Evolutionary conservation across 1,140 invertebrate species (phyloP).

Genomic region (Lordiphosa collinella): DNA sequence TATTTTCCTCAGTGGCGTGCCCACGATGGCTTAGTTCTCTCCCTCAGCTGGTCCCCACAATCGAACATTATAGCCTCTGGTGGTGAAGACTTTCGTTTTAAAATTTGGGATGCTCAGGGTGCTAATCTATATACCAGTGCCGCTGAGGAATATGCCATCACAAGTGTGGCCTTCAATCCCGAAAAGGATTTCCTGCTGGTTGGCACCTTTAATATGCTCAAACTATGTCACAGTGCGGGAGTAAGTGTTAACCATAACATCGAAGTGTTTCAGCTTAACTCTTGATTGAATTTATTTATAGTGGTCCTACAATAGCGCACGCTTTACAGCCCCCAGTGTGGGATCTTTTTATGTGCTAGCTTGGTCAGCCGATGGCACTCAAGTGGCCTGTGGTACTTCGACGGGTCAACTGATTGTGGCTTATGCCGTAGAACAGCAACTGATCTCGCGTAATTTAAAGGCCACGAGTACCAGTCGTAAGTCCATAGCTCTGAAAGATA

Average conservation of each 20-base stretch:
- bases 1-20: constrained; percentile 91
- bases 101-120: constrained; percentile 96
- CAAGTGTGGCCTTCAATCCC: constrained; percentile 93
- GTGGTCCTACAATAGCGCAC: constrained; percentile 93
- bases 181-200: constrained; percentile 95
- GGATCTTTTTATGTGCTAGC: constrained; percentile 91
- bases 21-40: constrained; percentile 95
- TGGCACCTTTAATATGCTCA: constrained; percentile 94
- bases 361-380: constrained; percentile 98
- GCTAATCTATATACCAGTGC: constrained; percentile 91
- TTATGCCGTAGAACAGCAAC: constrained; percentile 93
- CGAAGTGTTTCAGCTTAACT: background rate
- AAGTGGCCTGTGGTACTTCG: constrained; percentile 95
- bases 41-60: constrained; percentile 92
- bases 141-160: constrained; percentile 93
- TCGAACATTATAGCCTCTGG: constrained; percentile 95
- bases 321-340: constrained; percentile 89
- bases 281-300: constrained; percentile 67
- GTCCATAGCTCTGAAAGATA: constrained; percentile 90
- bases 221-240: constrained; percentile 95
- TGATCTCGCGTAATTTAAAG: constrained; percentile 90
- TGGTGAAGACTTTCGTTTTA: constrained; percentile 96
- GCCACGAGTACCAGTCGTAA: constrained; percentile 90
- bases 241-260: constrained; percentile 81
- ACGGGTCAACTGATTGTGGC: constrained; percentile 94